Evolutionary conservation across 2,113 vertebrate genomes (phyloP).

Genomic region (Rhinolophus ferrumequinum): DNA sequence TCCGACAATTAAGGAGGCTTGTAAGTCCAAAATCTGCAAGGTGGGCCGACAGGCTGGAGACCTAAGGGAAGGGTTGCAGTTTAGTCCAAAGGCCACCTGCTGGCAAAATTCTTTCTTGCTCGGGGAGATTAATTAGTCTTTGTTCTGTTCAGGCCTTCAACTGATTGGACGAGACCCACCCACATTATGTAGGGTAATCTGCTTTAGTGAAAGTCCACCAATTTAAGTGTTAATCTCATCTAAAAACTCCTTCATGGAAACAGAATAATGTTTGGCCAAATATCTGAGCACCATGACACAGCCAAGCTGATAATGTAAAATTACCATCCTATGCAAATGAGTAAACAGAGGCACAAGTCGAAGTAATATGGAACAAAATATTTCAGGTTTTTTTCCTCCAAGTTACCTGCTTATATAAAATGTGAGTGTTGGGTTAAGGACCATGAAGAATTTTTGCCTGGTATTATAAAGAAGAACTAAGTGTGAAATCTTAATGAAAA

Average conservation of each 20-base stretch:
- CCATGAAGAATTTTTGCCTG: neutral
- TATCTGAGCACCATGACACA: neutral
- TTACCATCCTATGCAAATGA: neutral
- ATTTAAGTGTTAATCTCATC: conserved; percentile 8
- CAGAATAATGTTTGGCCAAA: neutral
- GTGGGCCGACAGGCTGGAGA: neutral
- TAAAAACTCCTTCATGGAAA: neutral
- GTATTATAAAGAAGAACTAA: neutral
- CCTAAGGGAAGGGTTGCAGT: neutral
- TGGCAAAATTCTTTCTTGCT: neutral
- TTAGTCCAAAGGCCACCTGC: neutral
- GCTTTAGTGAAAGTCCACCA: neutral
- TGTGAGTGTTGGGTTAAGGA: neutral
- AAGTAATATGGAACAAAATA: neutral
- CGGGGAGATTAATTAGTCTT: neutral
- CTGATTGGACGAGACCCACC: neutral
- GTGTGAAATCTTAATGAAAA: neutral
- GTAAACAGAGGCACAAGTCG: neutral
- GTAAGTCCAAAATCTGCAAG: neutral
- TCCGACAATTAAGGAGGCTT: neutral
- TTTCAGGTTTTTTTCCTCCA: neutral
- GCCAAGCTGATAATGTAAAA: neutral
- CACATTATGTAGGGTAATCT: neutral
- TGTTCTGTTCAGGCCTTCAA: neutral
- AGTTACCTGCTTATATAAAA: neutral